Evolutionary conservation across 2,888 invertebrate species (phyloP), one percentile per base, ranked within the genome.

Genomic region (Erebia ligea): DNA sequence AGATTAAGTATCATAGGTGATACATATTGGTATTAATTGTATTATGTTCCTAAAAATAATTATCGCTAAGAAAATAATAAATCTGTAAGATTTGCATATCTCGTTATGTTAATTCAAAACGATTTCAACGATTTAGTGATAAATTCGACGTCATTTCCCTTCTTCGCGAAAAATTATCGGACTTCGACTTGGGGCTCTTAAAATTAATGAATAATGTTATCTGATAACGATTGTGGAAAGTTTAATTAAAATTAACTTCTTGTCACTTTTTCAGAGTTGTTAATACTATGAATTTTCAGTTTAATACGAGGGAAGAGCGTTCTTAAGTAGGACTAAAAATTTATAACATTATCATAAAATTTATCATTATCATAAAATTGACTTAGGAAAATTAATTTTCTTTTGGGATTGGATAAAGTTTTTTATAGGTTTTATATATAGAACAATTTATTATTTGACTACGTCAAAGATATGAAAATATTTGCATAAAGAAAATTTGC

Each of bases 181-280:
- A 81, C 87, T 89, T 91, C 88, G 89, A 85, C 86, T 85, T 85
- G 83, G 82, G 84, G 86, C 86, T 86, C 88, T 92, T 92, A 91
- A 88, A 92, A 92, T 93, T 93, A 92, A 92, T 92, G 91, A 92
- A 91, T 92, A 91, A 91, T 92, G 90, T 92, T 92, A 92, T 93
- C 92, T 89, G 89, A 91, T 92, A 91, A 92, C 88, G 89, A 90
- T 91, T 88, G 84, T 82, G 84, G 79, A 82, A 90, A 91, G 90
- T 91, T 92, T 91, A 92, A 92, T 92, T 92, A 89, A 92, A 92
- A 88, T 92, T 91, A 86, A 83, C 82, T 84, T 88, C 83, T 83
- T 81, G 80, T 80, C 81, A 81, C 78, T 86, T 89, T 86, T 85
- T 82, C 79, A 82, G 84, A 85, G 82, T 88, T 88, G 86, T 86